Evolutionary conservation across 2,888 invertebrate genomes (phyloP), one percentile per base, ranked within the genome.

Genomic region (Hirudinaria manillensis): DNA sequence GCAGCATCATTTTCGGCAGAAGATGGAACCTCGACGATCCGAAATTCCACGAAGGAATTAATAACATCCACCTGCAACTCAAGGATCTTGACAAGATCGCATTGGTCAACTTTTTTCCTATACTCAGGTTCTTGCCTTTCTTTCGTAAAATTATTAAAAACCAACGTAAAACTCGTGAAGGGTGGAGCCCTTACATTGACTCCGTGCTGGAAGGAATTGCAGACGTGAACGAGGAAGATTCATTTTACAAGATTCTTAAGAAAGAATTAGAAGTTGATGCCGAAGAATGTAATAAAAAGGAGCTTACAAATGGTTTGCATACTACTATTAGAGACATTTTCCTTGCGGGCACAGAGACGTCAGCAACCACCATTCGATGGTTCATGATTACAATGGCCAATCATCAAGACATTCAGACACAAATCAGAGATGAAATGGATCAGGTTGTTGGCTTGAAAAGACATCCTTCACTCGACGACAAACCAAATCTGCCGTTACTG

Each of bases 331-430:
- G 66, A 32, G 76, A 76, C 34, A 51, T 76, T 36, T 55, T 76
- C 24, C 24, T 72, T 16, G 82, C 83, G 16, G 83, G 83, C 21
- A 82, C 82, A 70, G 83, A 83, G 66, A 83, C 83, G 21, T 81
- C 82, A 27, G 79, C 82, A 4, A 80, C 80, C 55, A 83, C 82
- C 1, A 74, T 83, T 21, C 81, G 80, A 55, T 83, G 83, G 83
- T 77, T 80, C 6, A 77, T 83, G n/a, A 78, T 82, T 1, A 81
- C 80, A 77, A 80, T 83, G 80, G 80, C 82, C n/a, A 79, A 80
- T 19, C 75, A 82, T 74, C 81, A 80, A 3, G 81, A 81, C 21
- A 78, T 81, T 75, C 83, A 82, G 75, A 73, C 80, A 34, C 79
- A 77, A 56, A 80, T 83, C 0, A 80, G 82, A 75, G 51, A 77